Evolutionary conservation across 2,113 vertebrate species (phyloP).

Genomic region (Acinonyx jubatus): DNA sequence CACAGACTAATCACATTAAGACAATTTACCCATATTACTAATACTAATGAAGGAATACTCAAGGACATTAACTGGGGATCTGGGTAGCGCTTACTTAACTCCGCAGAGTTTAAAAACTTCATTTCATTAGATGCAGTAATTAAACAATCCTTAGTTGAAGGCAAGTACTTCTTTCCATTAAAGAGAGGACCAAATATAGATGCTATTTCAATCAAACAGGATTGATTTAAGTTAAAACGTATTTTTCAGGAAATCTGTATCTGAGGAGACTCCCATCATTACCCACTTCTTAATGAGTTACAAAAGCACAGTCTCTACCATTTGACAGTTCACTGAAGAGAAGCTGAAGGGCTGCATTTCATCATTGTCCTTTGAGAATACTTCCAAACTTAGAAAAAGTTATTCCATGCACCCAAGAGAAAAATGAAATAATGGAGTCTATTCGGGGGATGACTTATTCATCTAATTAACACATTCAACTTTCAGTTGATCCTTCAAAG

Average conservation of each 20-base stretch:
- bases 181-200: conserved; percentile 53
- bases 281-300: conserved; percentile 22
- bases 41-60: conserved; percentile 28
- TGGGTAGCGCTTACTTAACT: not conserved
- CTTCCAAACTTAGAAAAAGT: conserved; percentile 52
- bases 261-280: not conserved
- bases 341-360: conserved; percentile 14
- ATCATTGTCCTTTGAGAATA: conserved; percentile 4
- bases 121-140: conserved; percentile 9
- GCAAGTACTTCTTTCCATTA: conserved; percentile 26
- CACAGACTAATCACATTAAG: not conserved
- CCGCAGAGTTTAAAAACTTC: conserved; percentile 30
- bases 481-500: conserved; percentile 80
- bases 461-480: conserved; percentile 55
- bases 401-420: conserved; percentile 15
- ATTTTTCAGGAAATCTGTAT: conserved; percentile 31
- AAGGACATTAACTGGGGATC: conserved; percentile 1
- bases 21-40: not conserved
- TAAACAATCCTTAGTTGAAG: conserved; percentile 10
- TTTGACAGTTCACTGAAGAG: not conserved
- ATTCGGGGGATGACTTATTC: not conserved
- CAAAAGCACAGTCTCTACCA: conserved; percentile 12
- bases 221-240: not conserved
- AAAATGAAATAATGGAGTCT: conserved; percentile 9
- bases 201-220: conserved; percentile 37